Base-by-base conservation (phyloP, 35 echinoderm and acorn worm species). In the Ophioderma brevispina region DNA sequence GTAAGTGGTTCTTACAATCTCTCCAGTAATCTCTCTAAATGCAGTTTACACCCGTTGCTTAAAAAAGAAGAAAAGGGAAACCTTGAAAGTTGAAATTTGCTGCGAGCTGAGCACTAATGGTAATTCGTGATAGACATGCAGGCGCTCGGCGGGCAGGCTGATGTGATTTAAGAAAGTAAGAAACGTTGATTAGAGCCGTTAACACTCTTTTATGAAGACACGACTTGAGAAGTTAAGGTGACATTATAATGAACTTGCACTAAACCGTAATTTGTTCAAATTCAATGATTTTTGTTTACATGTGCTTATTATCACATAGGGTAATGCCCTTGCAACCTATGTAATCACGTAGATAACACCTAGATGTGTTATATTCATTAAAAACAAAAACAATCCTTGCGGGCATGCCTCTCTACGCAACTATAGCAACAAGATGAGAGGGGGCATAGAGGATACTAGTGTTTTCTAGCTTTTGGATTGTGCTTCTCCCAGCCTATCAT, bases 341-440 rank as follows among this genome's bases (percentile, higher is more conserved):
- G 59, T 70, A 70, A 70, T 70, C 59, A 70, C 59, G 59, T 25
- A 70, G n/a, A 70, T 70, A 70, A 70, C 59, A 70, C 59, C 59
- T 70, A 18, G 59, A 70, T 70, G 59, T 70, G 59, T 70, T 70
- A 70, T 70, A 70, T 70, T 70, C 59, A 70, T 70, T 70, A 18
- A 70, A 70, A 70, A 70, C 59, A 70, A 70, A 70, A 70, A 70
- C 59, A 70, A 70, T 70, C 59, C 59, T 70, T 25, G 28, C 28
- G 59, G 59, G 10, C 3, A 70, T 70, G 59, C 59, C 10, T 70
- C 59, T 70, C 59, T 25, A 70, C 59, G 59, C 28, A 70, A 70
- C 59, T 70, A 15, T 70, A 70, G 59, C 59, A 15, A 70, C 59
- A 25, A 70, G 59, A 70, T 70, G 28, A 30, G 59, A 70, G 59